A percentile compares a stretch with the other conserved stretches of the same genome.
These are phyloP conservation scores for Bufo bufo DNA, from an alignment of 2,113 vertebrate genomes.

Conservation along the genomic window DNA sequence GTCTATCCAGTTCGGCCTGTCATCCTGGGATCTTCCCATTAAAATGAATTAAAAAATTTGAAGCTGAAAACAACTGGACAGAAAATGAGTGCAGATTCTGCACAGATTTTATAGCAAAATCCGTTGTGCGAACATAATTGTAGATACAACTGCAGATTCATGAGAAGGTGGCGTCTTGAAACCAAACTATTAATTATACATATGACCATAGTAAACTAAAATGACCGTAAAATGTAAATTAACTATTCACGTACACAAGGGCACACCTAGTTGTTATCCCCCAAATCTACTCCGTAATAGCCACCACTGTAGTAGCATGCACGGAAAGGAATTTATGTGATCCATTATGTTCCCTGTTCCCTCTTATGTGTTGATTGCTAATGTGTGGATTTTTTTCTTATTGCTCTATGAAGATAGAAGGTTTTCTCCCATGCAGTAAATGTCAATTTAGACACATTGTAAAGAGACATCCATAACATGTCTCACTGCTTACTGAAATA, in stretches of 20 bases:
- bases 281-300: constrained; percentile 63
- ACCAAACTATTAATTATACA: constrained; percentile 64
- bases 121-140: no score
- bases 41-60: no score
- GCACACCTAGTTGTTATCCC: constrained; percentile 64
- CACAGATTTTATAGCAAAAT: no score
- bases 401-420: constrained; percentile 15
- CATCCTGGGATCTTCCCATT: no score
- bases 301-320: constrained; percentile 64
- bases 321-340: constrained; percentile 58
- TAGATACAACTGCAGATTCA: constrained; percentile 61
- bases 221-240: constrained; percentile 61
- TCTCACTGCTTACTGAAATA: constrained; percentile 13
- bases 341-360: constrained; percentile 56
- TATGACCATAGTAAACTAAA: constrained; percentile 69
- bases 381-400: constrained; percentile 45
- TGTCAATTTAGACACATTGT: constrained; percentile 23
- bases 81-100: no score
- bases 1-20: no score
- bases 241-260: constrained; percentile 63
- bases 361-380: constrained; percentile 52
- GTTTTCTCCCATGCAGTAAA: constrained; percentile 30
- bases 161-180: constrained; percentile 56
- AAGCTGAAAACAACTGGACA: no score
- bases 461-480: constrained; percentile 1